phyloP scores from a whole-genome alignment of 35 echinoderm and acorn worm genomes.

The Chiridota heheva region DNA sequence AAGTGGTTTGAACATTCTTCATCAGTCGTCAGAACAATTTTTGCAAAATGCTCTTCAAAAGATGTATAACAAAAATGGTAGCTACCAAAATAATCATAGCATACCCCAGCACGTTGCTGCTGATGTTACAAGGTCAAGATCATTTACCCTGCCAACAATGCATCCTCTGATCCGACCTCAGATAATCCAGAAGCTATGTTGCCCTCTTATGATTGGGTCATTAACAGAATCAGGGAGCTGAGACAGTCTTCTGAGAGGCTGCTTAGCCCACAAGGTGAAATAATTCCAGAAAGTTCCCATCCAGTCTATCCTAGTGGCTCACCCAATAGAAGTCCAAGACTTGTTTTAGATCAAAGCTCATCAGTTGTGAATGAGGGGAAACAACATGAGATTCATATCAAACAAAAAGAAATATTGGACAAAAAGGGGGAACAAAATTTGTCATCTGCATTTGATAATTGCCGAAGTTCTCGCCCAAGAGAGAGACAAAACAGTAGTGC shows the following conservation, averaged over 20 bases:
- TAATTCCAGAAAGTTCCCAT: not conserved
- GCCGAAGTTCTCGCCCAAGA: slow-evolving; percentile 14
- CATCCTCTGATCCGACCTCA: no score
- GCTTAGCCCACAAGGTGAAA: not conserved
- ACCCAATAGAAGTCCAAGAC: no score
- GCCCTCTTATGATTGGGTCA: slow-evolving; percentile 90
- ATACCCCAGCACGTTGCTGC: no score
- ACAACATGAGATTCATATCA: not conserved
- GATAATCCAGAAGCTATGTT: no score
- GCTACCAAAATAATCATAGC: no score
- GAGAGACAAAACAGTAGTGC: not conserved
- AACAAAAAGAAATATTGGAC: not conserved
- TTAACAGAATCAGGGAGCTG: slow-evolving; percentile 68
- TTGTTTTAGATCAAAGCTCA: no score
- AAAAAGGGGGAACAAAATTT: not conserved
- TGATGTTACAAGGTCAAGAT: no score
- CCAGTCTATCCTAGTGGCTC: no score
- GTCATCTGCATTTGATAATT: slow-evolving; percentile 9
- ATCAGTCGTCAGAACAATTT: slow-evolving; percentile 21
- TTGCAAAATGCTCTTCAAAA: slow-evolving; percentile 3
- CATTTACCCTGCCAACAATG: no score
- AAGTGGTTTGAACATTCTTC: slow-evolving; percentile 1
- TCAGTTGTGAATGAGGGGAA: not conserved
- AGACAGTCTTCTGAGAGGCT: slow-evolving; percentile 30
- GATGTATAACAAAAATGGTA: no score